A percentile compares a stretch with the other conserved stretches of the same genome.
These are phyloP conservation scores for Dione juno DNA, from an alignment of 2,888 invertebrate species.

Conservation along the genomic window DNA sequence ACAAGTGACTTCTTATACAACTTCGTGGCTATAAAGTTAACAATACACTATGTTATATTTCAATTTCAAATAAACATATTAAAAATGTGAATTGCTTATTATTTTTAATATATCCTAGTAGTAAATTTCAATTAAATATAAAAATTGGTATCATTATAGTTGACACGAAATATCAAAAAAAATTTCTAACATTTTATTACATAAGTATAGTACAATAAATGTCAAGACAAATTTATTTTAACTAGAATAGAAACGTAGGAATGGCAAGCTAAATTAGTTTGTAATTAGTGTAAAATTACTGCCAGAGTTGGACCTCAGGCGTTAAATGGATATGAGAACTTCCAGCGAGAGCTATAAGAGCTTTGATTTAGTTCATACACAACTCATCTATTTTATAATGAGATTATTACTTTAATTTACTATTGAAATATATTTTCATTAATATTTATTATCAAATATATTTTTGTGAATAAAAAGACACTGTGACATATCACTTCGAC, in stretches of 20 bases:
- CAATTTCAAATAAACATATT: neutral
- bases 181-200: neutral
- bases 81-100: neutral
- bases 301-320: conserved; percentile 35
- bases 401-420: conserved; percentile 8
- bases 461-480: neutral
- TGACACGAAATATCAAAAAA: neutral
- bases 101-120: neutral
- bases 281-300: conserved; percentile 41
- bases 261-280: conserved; percentile 38
- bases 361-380: conserved; percentile 33
- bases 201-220: neutral
- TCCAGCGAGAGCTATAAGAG: conserved; percentile 18
- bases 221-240: conserved; percentile 16
- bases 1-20: conserved; percentile 11
- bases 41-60: neutral
- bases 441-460: neutral
- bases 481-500: conserved; percentile 2
- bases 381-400: conserved; percentile 10
- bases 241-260: conserved; percentile 30
- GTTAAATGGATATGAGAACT: conserved; percentile 40
- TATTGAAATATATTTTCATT: neutral
- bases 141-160: too few species aligned
- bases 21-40: conserved; percentile 4
- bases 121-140: too few species aligned